Evolutionary conservation across 2,113 vertebrate genomes (phyloP).

Genomic region (Strix uralensis): DNA sequence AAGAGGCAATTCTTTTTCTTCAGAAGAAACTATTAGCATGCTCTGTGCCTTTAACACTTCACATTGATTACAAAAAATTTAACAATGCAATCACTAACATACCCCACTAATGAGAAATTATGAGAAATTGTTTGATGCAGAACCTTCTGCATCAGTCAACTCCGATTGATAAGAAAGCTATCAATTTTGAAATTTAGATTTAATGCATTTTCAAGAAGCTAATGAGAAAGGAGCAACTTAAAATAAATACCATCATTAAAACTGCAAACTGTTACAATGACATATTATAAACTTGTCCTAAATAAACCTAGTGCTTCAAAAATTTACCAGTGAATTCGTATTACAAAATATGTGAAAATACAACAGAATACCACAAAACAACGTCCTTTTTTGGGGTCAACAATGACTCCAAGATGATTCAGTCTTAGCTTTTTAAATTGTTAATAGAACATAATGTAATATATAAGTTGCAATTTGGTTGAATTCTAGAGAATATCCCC

Average conservation of each 20-base stretch:
- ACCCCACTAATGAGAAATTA: conserved; percentile 56
- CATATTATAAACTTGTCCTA: conserved; percentile 67
- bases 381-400: conserved; percentile 27
- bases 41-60: conserved; percentile 64
- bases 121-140: conserved; percentile 48
- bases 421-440: conserved; percentile 13
- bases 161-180: conserved; percentile 64
- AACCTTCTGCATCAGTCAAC: conserved; percentile 57
- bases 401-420: conserved; percentile 41
- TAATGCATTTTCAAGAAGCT: conserved; percentile 71
- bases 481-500: conserved; percentile 66
- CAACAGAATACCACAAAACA: conserved; percentile 69
- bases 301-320: conserved; percentile 70
- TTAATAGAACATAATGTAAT: conserved; percentile 58
- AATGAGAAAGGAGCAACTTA: conserved; percentile 70
- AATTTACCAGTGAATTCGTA: conserved; percentile 68
- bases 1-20: conserved; percentile 35
- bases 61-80: conserved; percentile 50
- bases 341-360: conserved; percentile 74
- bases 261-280: conserved; percentile 70
- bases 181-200: conserved; percentile 65
- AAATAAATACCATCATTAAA: conserved; percentile 70
- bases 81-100: conserved; percentile 59
- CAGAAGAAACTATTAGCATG: conserved; percentile 43
- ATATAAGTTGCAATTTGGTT: conserved; percentile 72